Percentiles rank a stretch among this genome's conserved stretches.
Evolutionary conservation across 1,140 invertebrate genomes (phyloP).

Genomic region (Scaptomyza hsui): DNA sequence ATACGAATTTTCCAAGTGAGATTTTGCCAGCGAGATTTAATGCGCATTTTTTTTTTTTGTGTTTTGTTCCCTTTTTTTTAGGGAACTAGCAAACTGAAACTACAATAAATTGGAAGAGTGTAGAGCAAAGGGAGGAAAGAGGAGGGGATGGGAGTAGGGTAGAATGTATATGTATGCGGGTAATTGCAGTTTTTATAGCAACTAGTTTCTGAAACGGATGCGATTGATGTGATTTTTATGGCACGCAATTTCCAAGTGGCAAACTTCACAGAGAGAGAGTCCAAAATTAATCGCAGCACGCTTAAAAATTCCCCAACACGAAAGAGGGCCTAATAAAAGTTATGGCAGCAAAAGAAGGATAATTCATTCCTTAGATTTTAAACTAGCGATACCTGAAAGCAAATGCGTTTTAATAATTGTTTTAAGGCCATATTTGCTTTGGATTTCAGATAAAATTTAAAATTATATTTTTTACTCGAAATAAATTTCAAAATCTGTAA

Average conservation of each 20-base stretch:
- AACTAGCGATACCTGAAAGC: no score
- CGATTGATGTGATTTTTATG: constrained; percentile 80
- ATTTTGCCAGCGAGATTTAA: constrained; percentile 66
- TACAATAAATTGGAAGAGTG: constrained; percentile 57
- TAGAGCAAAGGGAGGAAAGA: background rate
- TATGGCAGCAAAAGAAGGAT: background rate
- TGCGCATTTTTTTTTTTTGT: constrained; percentile 21
- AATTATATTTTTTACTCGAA: no score
- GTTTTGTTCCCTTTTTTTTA: constrained; percentile 21
- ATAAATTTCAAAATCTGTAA: no score
- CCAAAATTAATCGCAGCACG: constrained; percentile 13
- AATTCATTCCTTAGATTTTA: background rate
- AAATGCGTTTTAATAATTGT: no score
- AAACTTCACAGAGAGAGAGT: constrained; percentile 17
- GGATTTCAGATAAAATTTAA: no score
- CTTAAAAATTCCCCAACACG: background rate
- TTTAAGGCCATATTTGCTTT: no score
- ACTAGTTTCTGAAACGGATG: constrained; percentile 75
- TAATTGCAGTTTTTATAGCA: constrained; percentile 78
- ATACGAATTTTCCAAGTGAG: constrained; percentile 25
- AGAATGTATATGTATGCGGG: constrained; percentile 47
- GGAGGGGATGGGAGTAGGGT: background rate
- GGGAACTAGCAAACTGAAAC: constrained; percentile 1
- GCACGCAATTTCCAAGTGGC: constrained; percentile 37
- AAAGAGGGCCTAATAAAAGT: background rate